These are phyloP conservation scores for Chaetodon trifascialis DNA, from an alignment of 2,113 vertebrate genomes.

Conservation along the genomic window DNA sequence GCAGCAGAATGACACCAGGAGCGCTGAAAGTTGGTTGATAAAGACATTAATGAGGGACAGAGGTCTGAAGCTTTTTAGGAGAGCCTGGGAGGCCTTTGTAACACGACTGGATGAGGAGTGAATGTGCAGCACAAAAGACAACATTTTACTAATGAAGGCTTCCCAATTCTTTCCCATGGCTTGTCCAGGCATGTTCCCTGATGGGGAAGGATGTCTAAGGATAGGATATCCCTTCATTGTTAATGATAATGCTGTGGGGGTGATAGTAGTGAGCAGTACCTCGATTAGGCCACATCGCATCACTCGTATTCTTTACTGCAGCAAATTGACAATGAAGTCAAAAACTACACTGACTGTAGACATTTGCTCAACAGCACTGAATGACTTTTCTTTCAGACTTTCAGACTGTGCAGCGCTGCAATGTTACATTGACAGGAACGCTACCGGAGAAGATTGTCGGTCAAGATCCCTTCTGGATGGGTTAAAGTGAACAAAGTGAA, in stretches of 20 bases:
- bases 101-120: background rate
- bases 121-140: background rate
- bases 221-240: background rate
- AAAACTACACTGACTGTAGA: background rate
- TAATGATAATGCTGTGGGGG: background rate
- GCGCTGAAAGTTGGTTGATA: background rate
- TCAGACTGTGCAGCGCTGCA: background rate
- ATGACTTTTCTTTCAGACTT: conserved; percentile 1
- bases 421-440: background rate
- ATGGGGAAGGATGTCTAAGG: background rate
- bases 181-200: background rate
- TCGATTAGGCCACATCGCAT: conserved; percentile 8
- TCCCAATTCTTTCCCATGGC: background rate
- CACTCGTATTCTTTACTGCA: conserved; percentile 40
- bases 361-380: background rate
- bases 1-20: conserved; percentile 8
- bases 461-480: conserved; percentile 4
- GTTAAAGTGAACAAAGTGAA: conserved; percentile 35
- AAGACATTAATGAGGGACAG: background rate
- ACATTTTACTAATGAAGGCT: background rate
- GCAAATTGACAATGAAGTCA: conserved; percentile 33
- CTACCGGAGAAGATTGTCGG: background rate
- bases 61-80: conserved; percentile 8
- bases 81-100: conserved; percentile 10
- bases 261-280: conserved; percentile 1